These are phyloP conservation scores for Agraylea sexmaculata DNA, from an alignment of 1,140 invertebrate genomes.

Conservation along the genomic window DNA sequence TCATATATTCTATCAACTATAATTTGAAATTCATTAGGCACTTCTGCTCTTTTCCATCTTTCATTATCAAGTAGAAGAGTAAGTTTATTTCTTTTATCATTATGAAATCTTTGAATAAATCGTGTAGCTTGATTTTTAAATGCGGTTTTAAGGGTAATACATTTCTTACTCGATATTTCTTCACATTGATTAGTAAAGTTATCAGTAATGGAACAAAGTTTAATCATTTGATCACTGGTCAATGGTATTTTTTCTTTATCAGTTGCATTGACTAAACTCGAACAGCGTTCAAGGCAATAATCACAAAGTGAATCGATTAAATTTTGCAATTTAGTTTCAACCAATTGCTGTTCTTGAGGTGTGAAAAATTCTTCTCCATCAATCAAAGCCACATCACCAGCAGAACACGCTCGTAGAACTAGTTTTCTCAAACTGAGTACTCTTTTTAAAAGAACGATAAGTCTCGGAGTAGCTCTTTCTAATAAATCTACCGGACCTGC, in stretches of 20 bases:
- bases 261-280: constrained; percentile 69
- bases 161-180: constrained; percentile 64
- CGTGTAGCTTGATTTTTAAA: constrained; percentile 80
- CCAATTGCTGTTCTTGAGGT: constrained; percentile 52
- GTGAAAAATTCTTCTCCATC: constrained; percentile 57
- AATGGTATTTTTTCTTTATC: constrained; percentile 53
- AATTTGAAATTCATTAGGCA: constrained; percentile 75
- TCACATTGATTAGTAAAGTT: constrained; percentile 66
- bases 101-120: constrained; percentile 86
- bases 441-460: constrained; percentile 12
- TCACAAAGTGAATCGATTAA: constrained; percentile 72
- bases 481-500: constrained; percentile 42
- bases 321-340: constrained; percentile 60
- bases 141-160: constrained; percentile 67
- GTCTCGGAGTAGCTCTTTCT: constrained; percentile 22
- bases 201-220: constrained; percentile 68
- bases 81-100: constrained; percentile 76
- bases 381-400: constrained; percentile 40
- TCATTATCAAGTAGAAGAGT: constrained; percentile 78
- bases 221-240: constrained; percentile 64
- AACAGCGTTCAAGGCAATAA: constrained; percentile 83
- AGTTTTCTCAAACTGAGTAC: constrained; percentile 12
- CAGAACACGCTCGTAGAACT: constrained; percentile 15
- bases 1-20: constrained; percentile 64
- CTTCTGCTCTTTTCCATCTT: constrained; percentile 87